These are phyloP conservation scores for Mycteria americana DNA, from an alignment of 2,797 vertebrate species.

Conservation along the genomic window DNA sequence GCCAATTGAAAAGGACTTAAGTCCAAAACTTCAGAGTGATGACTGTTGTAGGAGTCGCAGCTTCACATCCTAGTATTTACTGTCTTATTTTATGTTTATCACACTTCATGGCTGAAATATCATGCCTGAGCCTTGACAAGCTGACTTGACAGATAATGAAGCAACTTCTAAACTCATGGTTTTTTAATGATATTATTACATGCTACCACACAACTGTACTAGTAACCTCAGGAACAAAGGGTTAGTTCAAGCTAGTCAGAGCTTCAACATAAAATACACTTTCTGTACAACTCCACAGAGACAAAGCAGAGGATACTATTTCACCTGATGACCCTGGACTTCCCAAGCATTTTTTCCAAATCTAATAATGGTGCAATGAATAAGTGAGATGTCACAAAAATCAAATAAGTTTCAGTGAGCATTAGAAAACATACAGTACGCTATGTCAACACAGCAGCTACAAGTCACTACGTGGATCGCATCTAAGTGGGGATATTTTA, in stretches of 20 bases:
- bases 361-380: background rate
- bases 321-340: background rate
- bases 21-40: background rate
- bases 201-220: background rate
- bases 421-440: background rate
- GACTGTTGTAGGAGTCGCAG: background rate
- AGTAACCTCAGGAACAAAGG: background rate
- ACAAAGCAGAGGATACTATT: background rate
- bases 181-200: background rate
- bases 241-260: background rate
- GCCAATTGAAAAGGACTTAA: background rate
- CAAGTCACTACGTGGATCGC: background rate
- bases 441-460: background rate
- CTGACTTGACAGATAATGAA: background rate
- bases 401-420: background rate
- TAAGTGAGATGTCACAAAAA: background rate
- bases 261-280: background rate
- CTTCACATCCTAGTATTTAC: background rate
- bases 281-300: background rate
- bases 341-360: background rate
- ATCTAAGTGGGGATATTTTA: background rate
- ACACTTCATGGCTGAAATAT: background rate
- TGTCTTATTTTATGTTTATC: background rate
- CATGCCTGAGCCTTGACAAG: background rate
- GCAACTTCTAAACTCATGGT: background rate